These are phyloP conservation scores for Choristoneura fumiferana DNA, from an alignment of 1,140 invertebrate genomes.

Conservation along the genomic window DNA sequence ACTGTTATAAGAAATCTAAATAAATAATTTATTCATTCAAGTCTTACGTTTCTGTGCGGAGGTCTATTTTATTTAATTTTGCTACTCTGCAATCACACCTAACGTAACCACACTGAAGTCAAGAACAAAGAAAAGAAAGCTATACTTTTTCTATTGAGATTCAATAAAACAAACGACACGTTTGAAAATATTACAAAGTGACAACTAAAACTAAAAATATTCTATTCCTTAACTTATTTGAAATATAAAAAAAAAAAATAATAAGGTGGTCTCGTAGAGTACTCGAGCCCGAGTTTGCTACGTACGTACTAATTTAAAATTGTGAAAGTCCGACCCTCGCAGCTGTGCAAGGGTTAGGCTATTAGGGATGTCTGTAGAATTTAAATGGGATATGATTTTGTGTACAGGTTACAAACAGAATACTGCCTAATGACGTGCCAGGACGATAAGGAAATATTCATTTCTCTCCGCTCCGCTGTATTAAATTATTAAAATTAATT, in stretches of 20 bases:
- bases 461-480: neutral
- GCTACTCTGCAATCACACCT: too few relatives aligned
- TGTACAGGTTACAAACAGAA: slow-evolving; percentile 19
- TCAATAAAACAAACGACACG: too few relatives aligned
- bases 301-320: slow-evolving; percentile 16
- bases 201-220: neutral
- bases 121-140: too few relatives aligned
- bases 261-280: neutral
- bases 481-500: slow-evolving; percentile 20
- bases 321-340: slow-evolving; percentile 12
- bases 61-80: too few relatives aligned
- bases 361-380: slow-evolving; percentile 19
- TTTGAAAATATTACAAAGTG: too few relatives aligned
- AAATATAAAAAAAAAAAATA: neutral
- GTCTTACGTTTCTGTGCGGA: too few relatives aligned
- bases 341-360: slow-evolving; percentile 18
- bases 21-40: too few relatives aligned
- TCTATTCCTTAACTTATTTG: neutral
- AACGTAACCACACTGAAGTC: too few relatives aligned
- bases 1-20: too few relatives aligned
- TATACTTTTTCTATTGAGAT: too few relatives aligned
- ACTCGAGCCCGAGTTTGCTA: neutral
- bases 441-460: slow-evolving; percentile 7
- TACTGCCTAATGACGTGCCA: slow-evolving; percentile 19
- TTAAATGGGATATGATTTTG: slow-evolving; percentile 22